Evolutionary conservation across 2,888 invertebrate genomes (phyloP).

Genomic region (Athripsodes cinereus): DNA sequence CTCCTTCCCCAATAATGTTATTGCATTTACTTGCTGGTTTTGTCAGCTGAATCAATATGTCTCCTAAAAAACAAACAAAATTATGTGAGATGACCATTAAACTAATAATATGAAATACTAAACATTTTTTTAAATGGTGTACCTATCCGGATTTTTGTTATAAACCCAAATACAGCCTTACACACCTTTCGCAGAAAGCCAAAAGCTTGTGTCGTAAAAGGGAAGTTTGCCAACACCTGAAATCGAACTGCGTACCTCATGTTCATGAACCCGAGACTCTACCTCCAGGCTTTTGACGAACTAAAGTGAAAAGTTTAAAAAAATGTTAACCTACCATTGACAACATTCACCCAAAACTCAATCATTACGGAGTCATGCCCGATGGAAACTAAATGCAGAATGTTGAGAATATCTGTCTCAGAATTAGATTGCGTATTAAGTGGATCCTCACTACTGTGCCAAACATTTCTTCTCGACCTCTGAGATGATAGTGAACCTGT

Average conservation of each 20-base stretch:
- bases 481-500: background rate
- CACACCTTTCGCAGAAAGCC: too few relatives aligned
- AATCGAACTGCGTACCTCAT: too few relatives aligned
- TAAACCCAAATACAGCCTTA: too few relatives aligned
- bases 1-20: slow-evolving; percentile 48
- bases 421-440: background rate
- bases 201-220: too few relatives aligned
- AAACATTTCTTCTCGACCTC: background rate
- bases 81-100: too few relatives aligned
- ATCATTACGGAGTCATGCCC: slow-evolving; percentile 58
- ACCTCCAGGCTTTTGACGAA: too few relatives aligned
- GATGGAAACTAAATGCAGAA: slow-evolving; percentile 53
- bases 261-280: too few relatives aligned
- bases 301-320: too few relatives aligned
- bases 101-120: too few relatives aligned
- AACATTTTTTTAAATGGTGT: too few relatives aligned
- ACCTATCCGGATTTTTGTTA: too few relatives aligned
- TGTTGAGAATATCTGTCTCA: background rate
- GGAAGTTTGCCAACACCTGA: too few relatives aligned
- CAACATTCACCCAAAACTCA: slow-evolving; percentile 55
- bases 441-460: background rate
- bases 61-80: slow-evolving; percentile 34
- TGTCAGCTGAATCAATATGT: slow-evolving; percentile 44
- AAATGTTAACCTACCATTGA: slow-evolving; percentile 38
- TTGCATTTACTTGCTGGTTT: slow-evolving; percentile 48